phyloP scores from a whole-genome alignment of 2,888 invertebrate species.

The Cantharis rustica region DNA sequence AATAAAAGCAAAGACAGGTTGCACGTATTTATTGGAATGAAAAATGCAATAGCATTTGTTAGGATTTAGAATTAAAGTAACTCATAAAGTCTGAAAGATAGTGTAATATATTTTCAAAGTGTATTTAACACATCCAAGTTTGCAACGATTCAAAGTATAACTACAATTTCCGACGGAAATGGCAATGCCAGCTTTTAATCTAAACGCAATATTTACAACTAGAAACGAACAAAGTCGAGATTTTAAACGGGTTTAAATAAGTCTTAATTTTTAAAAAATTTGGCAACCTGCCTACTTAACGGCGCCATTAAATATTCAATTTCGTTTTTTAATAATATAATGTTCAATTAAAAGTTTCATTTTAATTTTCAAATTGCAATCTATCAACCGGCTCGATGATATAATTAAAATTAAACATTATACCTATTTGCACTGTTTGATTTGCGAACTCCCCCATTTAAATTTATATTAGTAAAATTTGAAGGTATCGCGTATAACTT shows the following conservation, averaged over 20 bases:
- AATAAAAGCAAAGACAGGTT: not conserved
- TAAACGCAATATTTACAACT: conserved; percentile 5
- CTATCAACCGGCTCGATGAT: not conserved
- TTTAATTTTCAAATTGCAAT: not conserved
- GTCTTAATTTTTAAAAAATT: not conserved
- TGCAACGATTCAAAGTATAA: conserved; percentile 1
- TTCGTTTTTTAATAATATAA: not conserved
- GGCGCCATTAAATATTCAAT: not conserved
- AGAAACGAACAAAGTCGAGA: conserved; percentile 4
- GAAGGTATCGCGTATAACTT: conserved; percentile 1
- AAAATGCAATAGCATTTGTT: not conserved
- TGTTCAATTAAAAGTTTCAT: not conserved
- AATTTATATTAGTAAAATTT: conserved; percentile 3
- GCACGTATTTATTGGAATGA: not conserved
- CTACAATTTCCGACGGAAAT: conserved; percentile 8
- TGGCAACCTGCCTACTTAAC: not conserved
- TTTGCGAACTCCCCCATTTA: not conserved
- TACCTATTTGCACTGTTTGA: not conserved
- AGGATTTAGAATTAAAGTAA: not conserved
- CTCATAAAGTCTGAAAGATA: not conserved
- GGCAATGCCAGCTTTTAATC: not conserved
- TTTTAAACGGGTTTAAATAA: not conserved
- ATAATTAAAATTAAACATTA: not conserved
- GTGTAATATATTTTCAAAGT: not conserved
- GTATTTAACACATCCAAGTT: conserved; percentile 6